Percentiles rank a stretch among this genome's conserved stretches.
These are phyloP conservation scores for Schlechtendalia chinensis DNA, from an alignment of 1,140 invertebrate species.

Conservation along the genomic window DNA sequence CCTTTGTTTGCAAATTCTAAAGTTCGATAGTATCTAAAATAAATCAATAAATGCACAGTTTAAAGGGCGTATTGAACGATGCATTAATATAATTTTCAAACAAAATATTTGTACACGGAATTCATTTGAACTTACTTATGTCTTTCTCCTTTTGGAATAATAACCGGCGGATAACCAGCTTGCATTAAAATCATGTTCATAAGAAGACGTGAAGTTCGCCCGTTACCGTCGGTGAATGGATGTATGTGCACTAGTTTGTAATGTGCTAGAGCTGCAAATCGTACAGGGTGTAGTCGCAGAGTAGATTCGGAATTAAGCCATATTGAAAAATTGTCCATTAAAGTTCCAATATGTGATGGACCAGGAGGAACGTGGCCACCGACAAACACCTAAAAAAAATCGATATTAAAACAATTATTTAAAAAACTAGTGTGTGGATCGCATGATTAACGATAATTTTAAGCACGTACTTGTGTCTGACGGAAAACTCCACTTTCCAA, in stretches of 20 bases:
- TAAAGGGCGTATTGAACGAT: background rate
- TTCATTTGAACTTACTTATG: slow-evolving; percentile 53
- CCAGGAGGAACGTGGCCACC: slow-evolving; percentile 86
- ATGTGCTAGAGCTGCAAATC: slow-evolving; percentile 90
- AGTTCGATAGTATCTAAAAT: slow-evolving; percentile 73
- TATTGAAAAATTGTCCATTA: slow-evolving; percentile 84
- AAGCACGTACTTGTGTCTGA: slow-evolving; percentile 69
- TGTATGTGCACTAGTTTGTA: slow-evolving; percentile 96
- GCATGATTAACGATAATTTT: background rate
- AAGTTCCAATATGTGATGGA: slow-evolving; percentile 71
- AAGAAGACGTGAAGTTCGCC: slow-evolving; percentile 85
- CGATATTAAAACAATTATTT: background rate
- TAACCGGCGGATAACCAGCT: slow-evolving; percentile 94
- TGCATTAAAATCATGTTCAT: slow-evolving; percentile 99
- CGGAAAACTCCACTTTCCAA: slow-evolving; percentile 80
- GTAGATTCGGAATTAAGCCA: slow-evolving; percentile 90
- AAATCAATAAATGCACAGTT: background rate
- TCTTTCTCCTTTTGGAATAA: slow-evolving; percentile 88
- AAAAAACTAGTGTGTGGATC: background rate
- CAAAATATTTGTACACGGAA: background rate
- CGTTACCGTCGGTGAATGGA: slow-evolving; percentile 91
- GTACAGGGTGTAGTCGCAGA: slow-evolving; percentile 79
- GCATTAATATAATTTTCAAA: background rate
- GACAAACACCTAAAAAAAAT: slow-evolving; percentile 63
- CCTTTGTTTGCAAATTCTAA: slow-evolving; percentile 88